A percentile compares a stretch with the other conserved stretches of the same genome.
Evolutionary conservation across 1,140 invertebrate genomes (phyloP).

Genomic region (Lepidurus arcticus): DNA sequence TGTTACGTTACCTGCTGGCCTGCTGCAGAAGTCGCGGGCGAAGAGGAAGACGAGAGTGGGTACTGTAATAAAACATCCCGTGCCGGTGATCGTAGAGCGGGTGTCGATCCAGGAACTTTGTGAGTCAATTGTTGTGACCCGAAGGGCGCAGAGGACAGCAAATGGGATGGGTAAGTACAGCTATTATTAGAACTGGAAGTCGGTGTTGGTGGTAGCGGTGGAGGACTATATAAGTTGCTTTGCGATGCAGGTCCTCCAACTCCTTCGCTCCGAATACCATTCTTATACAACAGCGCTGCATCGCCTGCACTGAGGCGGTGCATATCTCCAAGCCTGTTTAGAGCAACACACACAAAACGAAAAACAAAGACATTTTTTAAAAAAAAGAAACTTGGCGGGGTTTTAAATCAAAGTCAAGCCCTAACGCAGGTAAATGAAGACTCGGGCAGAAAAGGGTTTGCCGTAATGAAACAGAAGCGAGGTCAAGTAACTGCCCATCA

Average conservation of each 20-base stretch:
- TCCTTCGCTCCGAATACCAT: slow-evolving; percentile 21
- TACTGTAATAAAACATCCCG: slow-evolving; percentile 5
- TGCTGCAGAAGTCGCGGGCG: background rate
- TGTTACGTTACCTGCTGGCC: background rate
- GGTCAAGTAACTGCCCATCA: slow-evolving; percentile 10
- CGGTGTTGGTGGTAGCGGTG: slow-evolving; percentile 33
- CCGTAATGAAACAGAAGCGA: background rate
- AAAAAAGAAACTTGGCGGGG: background rate
- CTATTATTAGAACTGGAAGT: slow-evolving; percentile 7
- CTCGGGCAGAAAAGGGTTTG: slow-evolving; percentile 38
- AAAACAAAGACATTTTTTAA: slow-evolving; percentile 13
- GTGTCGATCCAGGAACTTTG: background rate
- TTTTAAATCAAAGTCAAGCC: background rate
- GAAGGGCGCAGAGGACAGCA: background rate
- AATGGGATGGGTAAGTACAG: slow-evolving; percentile 16
- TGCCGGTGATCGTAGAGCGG: background rate
- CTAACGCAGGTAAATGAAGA: background rate
- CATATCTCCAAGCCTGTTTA: slow-evolving; percentile 38
- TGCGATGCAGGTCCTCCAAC: slow-evolving; percentile 16
- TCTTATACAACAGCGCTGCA: slow-evolving; percentile 36
- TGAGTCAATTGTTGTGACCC: background rate
- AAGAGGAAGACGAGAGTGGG: background rate
- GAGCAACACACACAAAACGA: slow-evolving; percentile 13
- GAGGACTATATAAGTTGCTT: slow-evolving; percentile 33
- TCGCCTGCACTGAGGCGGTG: slow-evolving; percentile 35